Evolutionary conservation across 2,113 vertebrate species (phyloP), one percentile per base, ranked within the genome.

Genomic region (Gila orcuttii): DNA sequence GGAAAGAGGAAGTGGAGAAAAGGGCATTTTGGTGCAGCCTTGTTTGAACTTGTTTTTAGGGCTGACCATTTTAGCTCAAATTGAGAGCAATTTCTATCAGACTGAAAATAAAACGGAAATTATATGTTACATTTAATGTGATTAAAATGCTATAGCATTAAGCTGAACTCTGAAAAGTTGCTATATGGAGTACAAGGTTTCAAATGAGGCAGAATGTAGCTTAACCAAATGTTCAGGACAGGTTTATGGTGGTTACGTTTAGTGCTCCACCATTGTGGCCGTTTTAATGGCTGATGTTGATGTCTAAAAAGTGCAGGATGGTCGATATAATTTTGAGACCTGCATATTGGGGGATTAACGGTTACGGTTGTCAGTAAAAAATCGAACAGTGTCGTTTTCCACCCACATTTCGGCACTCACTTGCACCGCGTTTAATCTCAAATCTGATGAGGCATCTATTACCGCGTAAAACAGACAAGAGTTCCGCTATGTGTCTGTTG

Each of bases 1-100:
- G 47, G 59, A 45, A 69, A 68, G 69, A 84, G 88, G 77, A 83
- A 86, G 76, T 71, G 19, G 33, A n/a, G 69, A 28, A 33, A 1
- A 47, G 15, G 36, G 52, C 81, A 76, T 36, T 42, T 82, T 84
- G 73, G 12, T 52, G 79, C 28, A 82, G 47, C 52, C 68, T 71
- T 60, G 36, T 42, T 57, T 82, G 79, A 88, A 69, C 75, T 60
- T 59, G 39, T 57, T 80, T 64, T 47, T 42, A 57, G 59, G 76
- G 28, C 9, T 55, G 10, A 47, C 23, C 36, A 12, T 78, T 64
- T 68, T 39, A 64, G 60, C 39, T 36, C 33, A 55, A 55, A 55
- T 57, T 42, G 5, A 74, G 9, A 59, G 50, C 69, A 42, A 42
- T 11, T 42, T 39, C 82, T 57, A 17, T 45, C 42, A 15, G 23